Percentiles rank a stretch among this genome's conserved stretches.
Evolutionary conservation across 2,113 vertebrate species (phyloP).

Genomic region (Muntiacus muntjak): DNA sequence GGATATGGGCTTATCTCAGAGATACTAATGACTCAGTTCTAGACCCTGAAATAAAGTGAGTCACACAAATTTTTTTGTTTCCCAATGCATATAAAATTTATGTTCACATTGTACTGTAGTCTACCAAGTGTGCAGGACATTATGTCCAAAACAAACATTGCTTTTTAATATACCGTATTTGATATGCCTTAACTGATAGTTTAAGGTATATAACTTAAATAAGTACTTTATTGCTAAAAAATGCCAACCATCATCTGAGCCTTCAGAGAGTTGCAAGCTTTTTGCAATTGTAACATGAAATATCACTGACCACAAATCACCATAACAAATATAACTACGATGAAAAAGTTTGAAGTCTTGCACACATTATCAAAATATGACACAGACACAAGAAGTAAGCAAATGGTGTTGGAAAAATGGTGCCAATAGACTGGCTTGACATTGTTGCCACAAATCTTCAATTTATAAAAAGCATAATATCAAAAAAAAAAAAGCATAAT

Average conservation of each 20-base stretch:
- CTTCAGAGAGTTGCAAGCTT: not conserved
- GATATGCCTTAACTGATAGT: not conserved
- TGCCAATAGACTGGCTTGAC: not conserved
- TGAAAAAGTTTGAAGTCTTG: not conserved
- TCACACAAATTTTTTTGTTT: not conserved
- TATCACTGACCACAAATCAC: not conserved
- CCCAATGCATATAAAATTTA: not conserved
- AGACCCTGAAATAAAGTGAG: not conserved
- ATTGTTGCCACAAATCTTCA: not conserved
- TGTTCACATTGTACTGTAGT: not conserved
- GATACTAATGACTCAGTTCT: not conserved
- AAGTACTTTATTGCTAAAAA: not conserved
- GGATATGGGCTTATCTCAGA: not conserved
- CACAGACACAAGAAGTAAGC: not conserved
- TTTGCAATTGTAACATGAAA: not conserved
- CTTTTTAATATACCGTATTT: not conserved
- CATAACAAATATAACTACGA: not conserved
- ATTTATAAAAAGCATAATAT: not conserved
- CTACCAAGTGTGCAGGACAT: not conserved
- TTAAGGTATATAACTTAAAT: not conserved
- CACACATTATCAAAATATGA: not conserved
- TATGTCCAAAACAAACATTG: not conserved
- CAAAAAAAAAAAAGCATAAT: not conserved
- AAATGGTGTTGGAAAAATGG: not conserved
- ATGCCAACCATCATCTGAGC: not conserved